phyloP scores from a whole-genome alignment of 2,888 invertebrate genomes.

The Tenthredo amoena region DNA sequence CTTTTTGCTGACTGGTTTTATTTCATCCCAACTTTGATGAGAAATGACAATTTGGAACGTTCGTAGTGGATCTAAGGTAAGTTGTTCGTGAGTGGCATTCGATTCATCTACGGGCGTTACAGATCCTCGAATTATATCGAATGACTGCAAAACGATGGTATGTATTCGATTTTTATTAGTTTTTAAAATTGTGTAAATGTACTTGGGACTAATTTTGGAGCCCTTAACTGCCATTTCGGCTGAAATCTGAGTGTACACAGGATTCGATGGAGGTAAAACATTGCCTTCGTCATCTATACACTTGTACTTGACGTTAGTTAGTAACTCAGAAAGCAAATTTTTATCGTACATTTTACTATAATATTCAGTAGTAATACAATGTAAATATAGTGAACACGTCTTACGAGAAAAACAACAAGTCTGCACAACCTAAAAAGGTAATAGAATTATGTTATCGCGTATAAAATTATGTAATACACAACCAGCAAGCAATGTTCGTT shows the following conservation, averaged over 20 bases:
- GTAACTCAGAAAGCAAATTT: neutral
- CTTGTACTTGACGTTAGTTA: neutral
- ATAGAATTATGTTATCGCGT: neutral
- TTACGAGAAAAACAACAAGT: neutral
- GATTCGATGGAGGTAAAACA: neutral
- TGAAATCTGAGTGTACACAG: neutral
- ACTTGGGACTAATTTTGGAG: slow-evolving; percentile 31
- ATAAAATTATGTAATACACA: neutral
- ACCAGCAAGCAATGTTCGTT: neutral
- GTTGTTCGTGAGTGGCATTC: no score
- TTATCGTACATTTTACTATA: slow-evolving; percentile 34
- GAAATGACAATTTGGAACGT: slow-evolving; percentile 29
- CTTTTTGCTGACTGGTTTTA: slow-evolving; percentile 28
- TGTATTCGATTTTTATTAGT: slow-evolving; percentile 24
- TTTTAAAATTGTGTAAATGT: slow-evolving; percentile 45
- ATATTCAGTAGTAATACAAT: no score
- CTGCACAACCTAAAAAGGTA: neutral
- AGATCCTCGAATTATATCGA: no score
- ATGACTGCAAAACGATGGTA: neutral
- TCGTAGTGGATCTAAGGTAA: neutral
- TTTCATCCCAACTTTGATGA: slow-evolving; percentile 23
- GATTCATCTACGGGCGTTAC: no score
- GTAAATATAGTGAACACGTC: neutral
- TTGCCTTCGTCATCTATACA: neutral
- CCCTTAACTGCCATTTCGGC: slow-evolving; percentile 31